phyloP scores from a whole-genome alignment of 2,888 invertebrate species.

The Heterodera filipjevi region DNA sequence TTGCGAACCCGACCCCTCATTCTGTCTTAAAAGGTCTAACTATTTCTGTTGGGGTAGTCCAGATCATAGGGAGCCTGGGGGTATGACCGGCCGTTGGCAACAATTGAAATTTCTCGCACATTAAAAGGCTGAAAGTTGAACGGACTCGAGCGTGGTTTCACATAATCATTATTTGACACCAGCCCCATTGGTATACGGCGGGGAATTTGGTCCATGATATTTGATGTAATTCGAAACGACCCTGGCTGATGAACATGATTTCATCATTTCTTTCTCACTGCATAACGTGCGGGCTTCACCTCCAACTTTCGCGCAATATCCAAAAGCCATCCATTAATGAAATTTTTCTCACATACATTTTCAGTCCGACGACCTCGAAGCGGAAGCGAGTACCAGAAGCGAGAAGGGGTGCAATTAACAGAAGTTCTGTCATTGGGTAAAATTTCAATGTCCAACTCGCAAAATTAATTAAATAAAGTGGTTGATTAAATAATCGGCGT shows the following conservation, averaged over 20 bases:
- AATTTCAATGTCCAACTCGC: slow-evolving; percentile 12
- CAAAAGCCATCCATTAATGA: slow-evolving; percentile 22
- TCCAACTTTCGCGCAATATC: slow-evolving; percentile 26
- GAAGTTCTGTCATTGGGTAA: background rate
- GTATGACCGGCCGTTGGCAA: slow-evolving; percentile 6
- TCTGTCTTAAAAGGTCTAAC: slow-evolving; percentile 20
- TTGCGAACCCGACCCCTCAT: slow-evolving; percentile 16
- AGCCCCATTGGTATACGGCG: slow-evolving; percentile 13
- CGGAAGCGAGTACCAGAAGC: background rate
- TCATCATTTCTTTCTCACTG: slow-evolving; percentile 27
- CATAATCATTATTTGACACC: slow-evolving; percentile 1
- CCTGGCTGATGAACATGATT: slow-evolving; percentile 23
- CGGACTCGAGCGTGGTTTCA: background rate
- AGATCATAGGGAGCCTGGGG: slow-evolving; percentile 16
- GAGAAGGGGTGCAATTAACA: background rate
- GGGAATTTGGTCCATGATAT: slow-evolving; percentile 23
- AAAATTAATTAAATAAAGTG: slow-evolving; percentile 6
- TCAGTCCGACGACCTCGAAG: background rate
- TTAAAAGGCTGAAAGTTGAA: slow-evolving; percentile 26
- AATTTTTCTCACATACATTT: slow-evolving; percentile 1
- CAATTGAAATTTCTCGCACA: slow-evolving; percentile 22
- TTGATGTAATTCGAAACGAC: slow-evolving; percentile 21
- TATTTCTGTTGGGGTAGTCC: slow-evolving; percentile 9
- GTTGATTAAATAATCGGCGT: slow-evolving; percentile 15
- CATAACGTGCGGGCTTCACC: slow-evolving; percentile 18